phyloP scores from a whole-genome alignment of 2,797 vertebrate species.

The Triplophysa bombifrons region DNA sequence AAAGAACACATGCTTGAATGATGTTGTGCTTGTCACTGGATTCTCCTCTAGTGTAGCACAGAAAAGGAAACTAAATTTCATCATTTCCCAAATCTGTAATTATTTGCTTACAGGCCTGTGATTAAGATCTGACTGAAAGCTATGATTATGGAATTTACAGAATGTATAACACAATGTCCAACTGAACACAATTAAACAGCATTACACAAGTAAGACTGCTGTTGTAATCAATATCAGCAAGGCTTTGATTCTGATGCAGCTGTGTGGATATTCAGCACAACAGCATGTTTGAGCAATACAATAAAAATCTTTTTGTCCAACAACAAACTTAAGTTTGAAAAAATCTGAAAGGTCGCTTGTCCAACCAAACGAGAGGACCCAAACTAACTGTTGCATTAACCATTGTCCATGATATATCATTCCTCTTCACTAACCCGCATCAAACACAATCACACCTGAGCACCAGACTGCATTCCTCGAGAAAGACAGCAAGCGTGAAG shows the following conservation, averaged over 20 bases:
- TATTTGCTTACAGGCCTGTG: constrained; percentile 21
- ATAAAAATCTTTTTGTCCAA: too few species aligned
- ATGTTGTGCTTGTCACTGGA: constrained; percentile 5
- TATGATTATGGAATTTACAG: constrained; percentile 37
- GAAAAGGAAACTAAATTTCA: constrained; percentile 32
- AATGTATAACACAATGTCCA: constrained; percentile 22
- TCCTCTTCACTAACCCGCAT: constrained; percentile 1
- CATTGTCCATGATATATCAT: neutral
- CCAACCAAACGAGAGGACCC: neutral
- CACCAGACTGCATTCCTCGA: neutral
- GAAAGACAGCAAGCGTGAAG: constrained; percentile 3
- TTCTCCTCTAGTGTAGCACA: constrained; percentile 22
- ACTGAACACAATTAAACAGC: neutral
- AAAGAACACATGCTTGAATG: neutral
- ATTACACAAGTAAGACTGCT: neutral
- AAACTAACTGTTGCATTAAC: neutral
- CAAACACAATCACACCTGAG: neutral
- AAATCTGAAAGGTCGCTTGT: too few species aligned
- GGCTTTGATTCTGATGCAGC: neutral
- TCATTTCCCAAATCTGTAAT: constrained; percentile 31
- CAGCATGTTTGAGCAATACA: neutral
- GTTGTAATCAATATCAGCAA: neutral
- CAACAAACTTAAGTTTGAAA: too few species aligned
- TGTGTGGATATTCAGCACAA: neutral
- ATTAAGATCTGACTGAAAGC: constrained; percentile 41